A percentile compares a stretch with the other conserved stretches of the same genome.
phyloP scores from a whole-genome alignment of 2,888 invertebrate species.

The Metellina segmentata region DNA sequence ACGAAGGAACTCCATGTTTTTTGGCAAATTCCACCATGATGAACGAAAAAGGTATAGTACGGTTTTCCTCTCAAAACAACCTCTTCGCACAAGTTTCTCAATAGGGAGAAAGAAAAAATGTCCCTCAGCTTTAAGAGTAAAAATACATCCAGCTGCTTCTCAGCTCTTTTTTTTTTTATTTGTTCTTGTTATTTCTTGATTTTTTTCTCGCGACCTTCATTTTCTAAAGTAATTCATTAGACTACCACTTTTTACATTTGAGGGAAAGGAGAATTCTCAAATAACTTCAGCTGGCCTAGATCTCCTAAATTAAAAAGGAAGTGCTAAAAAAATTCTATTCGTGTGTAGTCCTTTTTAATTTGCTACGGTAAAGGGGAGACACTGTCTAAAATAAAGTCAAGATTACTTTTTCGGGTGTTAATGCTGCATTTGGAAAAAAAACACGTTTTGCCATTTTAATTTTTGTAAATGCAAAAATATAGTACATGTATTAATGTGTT shows the following conservation, averaged over 20 bases:
- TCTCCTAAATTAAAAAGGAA: neutral
- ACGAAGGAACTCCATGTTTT: neutral
- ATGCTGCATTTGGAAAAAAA: no score
- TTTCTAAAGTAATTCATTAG: neutral
- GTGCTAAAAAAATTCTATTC: neutral
- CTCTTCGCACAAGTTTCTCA: neutral
- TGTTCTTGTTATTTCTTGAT: neutral
- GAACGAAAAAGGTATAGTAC: neutral
- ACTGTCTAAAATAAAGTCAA: no score
- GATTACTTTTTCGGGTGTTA: no score
- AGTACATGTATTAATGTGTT: no score
- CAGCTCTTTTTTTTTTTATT: neutral
- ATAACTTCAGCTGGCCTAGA: neutral
- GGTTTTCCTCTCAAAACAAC: neutral
- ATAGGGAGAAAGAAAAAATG: neutral
- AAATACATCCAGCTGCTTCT: neutral
- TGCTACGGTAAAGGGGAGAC: no score
- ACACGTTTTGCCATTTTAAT: no score
- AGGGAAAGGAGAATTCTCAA: neutral
- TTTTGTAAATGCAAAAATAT: no score
- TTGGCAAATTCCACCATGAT: neutral
- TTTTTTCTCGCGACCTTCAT: neutral
- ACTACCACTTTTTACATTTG: neutral
- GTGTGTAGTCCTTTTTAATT: neutral
- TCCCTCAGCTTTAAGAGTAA: neutral